These are phyloP conservation scores for Drosophila koepferae DNA, from an alignment of 2,888 invertebrate species.

Conservation along the genomic window DNA sequence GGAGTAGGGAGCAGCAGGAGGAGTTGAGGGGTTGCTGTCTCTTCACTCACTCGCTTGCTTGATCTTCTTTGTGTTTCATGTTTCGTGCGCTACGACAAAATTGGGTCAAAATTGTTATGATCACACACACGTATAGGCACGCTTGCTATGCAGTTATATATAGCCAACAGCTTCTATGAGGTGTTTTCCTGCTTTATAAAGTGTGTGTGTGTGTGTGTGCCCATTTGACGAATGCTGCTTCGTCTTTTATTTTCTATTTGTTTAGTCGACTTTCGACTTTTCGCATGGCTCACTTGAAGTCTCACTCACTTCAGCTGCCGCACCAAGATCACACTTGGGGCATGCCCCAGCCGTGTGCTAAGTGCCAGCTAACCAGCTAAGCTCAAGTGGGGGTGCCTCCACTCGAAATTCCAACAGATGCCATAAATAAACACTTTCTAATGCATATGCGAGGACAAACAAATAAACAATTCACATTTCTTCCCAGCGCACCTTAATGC, in stretches of 20 bases:
- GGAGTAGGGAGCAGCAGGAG: slow-evolving; percentile 1
- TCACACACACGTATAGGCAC: slow-evolving; percentile 53
- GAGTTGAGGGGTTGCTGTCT: slow-evolving; percentile 5
- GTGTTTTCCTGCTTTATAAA: slow-evolving; percentile 72
- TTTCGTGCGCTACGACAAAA: slow-evolving; percentile 66
- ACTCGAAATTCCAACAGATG: slow-evolving; percentile 20
- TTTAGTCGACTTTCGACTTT: slow-evolving; percentile 40
- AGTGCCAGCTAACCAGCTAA: slow-evolving; percentile 38
- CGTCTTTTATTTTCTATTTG: slow-evolving; percentile 1
- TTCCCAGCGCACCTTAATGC: slow-evolving; percentile 47
- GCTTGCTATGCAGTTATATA: slow-evolving; percentile 71
- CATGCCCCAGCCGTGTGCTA: slow-evolving; percentile 26
- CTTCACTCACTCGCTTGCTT: slow-evolving; percentile 43
- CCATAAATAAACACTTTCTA: slow-evolving; percentile 57
- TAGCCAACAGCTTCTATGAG: slow-evolving; percentile 56
- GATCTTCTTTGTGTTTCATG: slow-evolving; percentile 63
- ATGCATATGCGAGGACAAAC: slow-evolving; percentile 51
- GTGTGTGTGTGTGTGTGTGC: slow-evolving; percentile 60
- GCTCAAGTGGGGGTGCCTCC: slow-evolving; percentile 70
- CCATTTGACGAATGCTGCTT: slow-evolving; percentile 59
- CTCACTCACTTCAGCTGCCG: slow-evolving; percentile 18
- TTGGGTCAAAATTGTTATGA: slow-evolving; percentile 83
- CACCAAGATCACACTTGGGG: slow-evolving; percentile 33
- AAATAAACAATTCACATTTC: not conserved
- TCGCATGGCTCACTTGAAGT: slow-evolving; percentile 57